Evolutionary conservation across 2,888 invertebrate genomes (phyloP).

Genomic region (Nebria salina): DNA sequence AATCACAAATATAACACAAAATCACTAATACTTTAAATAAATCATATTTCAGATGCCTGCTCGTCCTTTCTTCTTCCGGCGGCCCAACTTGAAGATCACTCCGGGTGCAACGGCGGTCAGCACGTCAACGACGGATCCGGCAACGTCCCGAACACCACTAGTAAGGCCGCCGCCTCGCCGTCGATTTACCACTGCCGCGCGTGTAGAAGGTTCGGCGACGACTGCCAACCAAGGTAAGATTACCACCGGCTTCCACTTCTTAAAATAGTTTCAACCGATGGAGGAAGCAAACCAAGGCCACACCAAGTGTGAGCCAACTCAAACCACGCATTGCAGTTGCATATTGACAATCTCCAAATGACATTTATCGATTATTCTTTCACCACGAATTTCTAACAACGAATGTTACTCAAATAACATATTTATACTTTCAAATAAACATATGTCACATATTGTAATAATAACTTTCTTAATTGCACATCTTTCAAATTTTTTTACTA

Average conservation of each 20-base stretch:
- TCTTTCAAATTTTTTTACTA: neutral
- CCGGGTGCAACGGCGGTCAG: constrained; percentile 13
- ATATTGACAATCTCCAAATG: neutral
- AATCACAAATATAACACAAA: too few relatives aligned
- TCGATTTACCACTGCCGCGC: constrained; percentile 59
- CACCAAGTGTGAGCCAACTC: neutral
- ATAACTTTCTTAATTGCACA: neutral
- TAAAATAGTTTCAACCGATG: neutral
- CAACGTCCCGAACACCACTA: constrained; percentile 9
- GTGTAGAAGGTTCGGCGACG: constrained; percentile 58
- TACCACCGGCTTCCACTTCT: neutral
- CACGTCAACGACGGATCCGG: constrained; percentile 1
- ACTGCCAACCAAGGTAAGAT: constrained; percentile 13
- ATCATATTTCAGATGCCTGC: neutral
- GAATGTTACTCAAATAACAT: neutral
- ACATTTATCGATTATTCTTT: neutral
- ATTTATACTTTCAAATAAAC: neutral
- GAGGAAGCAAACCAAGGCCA: neutral
- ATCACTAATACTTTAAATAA: neutral
- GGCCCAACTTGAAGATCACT: constrained; percentile 20
- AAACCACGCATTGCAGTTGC: neutral
- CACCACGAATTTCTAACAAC: neutral
- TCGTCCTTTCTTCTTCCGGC: constrained; percentile 32
- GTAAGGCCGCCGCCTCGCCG: constrained; percentile 51
- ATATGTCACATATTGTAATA: neutral